Conservation (phyloP, 2,113 vertebrate genomes). For the Meleagris gallopavo region DNA sequence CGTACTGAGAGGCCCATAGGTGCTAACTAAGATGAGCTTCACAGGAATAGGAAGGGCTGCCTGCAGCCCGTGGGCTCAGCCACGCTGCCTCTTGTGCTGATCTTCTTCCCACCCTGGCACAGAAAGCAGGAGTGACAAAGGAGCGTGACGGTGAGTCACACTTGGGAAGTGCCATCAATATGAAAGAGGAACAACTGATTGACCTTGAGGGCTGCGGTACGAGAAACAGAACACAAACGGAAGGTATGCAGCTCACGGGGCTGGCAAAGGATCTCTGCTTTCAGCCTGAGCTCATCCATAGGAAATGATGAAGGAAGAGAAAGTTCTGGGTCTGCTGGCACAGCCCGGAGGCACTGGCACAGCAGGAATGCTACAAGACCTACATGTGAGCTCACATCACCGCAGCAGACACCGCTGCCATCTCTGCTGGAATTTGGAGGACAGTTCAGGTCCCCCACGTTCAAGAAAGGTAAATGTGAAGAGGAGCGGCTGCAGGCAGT, state of each 20-base stretch:
- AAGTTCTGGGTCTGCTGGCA: not conserved
- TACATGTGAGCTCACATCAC: rapidly evolving
- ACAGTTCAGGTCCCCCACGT: rapidly evolving
- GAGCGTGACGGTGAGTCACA: not conserved
- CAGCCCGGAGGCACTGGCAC: rapidly evolving
- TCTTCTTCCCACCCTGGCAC: not conserved
- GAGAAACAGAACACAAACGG: too few species aligned
- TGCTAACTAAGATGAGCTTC: rapidly evolving
- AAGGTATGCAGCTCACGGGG: not conserved
- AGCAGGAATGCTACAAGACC: rapidly evolving
- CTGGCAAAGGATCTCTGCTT: not conserved
- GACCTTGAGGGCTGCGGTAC: not conserved
- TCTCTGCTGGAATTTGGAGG: not conserved
- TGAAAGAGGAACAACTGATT: not conserved
- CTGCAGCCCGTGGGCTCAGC: rapidly evolving
- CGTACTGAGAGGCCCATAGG: rapidly evolving
- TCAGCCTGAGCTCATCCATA: not conserved
- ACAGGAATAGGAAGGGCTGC: rapidly evolving
- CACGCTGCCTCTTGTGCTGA: rapidly evolving
- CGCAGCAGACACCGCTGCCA: rapidly evolving
- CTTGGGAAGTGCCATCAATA: rapidly evolving
- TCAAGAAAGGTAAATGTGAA: rapidly evolving
- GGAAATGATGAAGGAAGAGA: not conserved
- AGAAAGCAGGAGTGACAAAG: not conserved
- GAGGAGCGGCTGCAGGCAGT: not conserved